phyloP scores from a whole-genome alignment of 2,113 vertebrate species.

The Apeltes quadracus region DNA sequence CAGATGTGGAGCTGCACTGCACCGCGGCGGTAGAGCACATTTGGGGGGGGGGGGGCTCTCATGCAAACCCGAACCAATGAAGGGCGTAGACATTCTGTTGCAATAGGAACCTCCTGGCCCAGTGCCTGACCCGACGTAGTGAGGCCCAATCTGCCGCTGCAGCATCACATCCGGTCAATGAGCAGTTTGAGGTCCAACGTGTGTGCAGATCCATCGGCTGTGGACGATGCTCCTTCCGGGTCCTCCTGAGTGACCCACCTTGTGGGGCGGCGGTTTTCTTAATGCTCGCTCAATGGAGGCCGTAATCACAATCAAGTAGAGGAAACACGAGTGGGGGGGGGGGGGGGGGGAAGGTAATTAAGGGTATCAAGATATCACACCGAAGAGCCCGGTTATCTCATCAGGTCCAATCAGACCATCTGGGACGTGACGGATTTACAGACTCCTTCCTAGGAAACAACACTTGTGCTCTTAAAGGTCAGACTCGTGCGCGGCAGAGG shows the following conservation, averaged over 20 bases:
- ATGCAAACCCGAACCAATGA: constrained; percentile 52
- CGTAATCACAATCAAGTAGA: constrained; percentile 61
- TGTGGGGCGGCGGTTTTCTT: constrained; percentile 18
- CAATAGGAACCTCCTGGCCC: constrained; percentile 24
- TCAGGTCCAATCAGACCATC: constrained; percentile 58
- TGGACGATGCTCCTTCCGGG: constrained; percentile 4
- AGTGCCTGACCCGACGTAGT: constrained; percentile 2
- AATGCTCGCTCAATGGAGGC: constrained; percentile 50
- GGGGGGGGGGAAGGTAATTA: constrained; percentile 66
- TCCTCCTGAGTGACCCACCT: constrained; percentile 30
- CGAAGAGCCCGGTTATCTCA: constrained; percentile 55
- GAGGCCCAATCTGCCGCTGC: too few relatives aligned
- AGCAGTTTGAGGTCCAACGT: neutral
- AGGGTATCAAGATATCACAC: constrained; percentile 57
- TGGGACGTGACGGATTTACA: constrained; percentile 41
- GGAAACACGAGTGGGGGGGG: constrained; percentile 52
- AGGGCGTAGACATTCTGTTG: constrained; percentile 43
- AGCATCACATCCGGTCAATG: constrained; percentile 27
- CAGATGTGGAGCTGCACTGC: constrained; percentile 33
- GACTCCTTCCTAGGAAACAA: constrained; percentile 30
- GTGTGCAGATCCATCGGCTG: constrained; percentile 7
- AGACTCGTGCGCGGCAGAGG: constrained; percentile 21
- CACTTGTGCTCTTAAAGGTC: constrained; percentile 31
- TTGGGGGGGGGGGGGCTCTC: constrained; percentile 50
- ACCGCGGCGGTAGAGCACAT: constrained; percentile 24